Percentiles rank a stretch among this genome's conserved stretches.
phyloP scores from a whole-genome alignment of 2,888 invertebrate species.

The Drosophila subquinaria region DNA sequence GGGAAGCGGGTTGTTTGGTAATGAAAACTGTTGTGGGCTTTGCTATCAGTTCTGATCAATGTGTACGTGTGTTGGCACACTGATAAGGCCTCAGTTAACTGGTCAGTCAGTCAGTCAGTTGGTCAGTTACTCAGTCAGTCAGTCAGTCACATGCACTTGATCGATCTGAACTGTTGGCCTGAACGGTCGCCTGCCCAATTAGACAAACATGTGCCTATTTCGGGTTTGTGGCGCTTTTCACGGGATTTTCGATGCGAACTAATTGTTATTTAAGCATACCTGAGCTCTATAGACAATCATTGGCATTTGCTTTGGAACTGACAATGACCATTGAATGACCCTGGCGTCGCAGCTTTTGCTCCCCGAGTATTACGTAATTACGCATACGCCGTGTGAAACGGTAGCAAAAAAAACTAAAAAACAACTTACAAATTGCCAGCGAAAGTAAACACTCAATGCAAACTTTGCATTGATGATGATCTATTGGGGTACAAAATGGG shows the following conservation, averaged over 20 bases:
- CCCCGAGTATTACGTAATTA: conserved; percentile 60
- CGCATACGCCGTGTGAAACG: conserved; percentile 61
- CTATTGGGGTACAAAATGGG: background rate
- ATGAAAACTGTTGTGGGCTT: conserved; percentile 36
- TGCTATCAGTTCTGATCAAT: conserved; percentile 57
- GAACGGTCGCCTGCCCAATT: conserved; percentile 40
- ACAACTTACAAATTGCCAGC: conserved; percentile 24
- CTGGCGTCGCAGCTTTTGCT: conserved; percentile 42
- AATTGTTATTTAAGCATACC: conserved; percentile 72
- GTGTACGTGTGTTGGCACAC: conserved; percentile 52
- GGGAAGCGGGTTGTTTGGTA: conserved; percentile 26
- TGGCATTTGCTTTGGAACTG: conserved; percentile 50
- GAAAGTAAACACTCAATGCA: conserved; percentile 52
- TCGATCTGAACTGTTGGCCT: conserved; percentile 49
- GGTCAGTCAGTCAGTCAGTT: conserved; percentile 21
- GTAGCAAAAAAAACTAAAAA: conserved; percentile 19
- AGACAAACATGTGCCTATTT: conserved; percentile 36
- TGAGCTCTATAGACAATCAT: conserved; percentile 64
- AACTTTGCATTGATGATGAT: conserved; percentile 28
- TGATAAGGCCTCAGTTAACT: conserved; percentile 51
- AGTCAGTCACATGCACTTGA: conserved; percentile 65
- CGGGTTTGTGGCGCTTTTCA: conserved; percentile 19
- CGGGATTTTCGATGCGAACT: conserved; percentile 33
- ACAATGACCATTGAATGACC: conserved; percentile 59
- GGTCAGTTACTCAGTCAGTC: conserved; percentile 10